Conservation (phyloP, 2,797 vertebrate genomes). For the Melanotaenia maccullochi region DNA sequence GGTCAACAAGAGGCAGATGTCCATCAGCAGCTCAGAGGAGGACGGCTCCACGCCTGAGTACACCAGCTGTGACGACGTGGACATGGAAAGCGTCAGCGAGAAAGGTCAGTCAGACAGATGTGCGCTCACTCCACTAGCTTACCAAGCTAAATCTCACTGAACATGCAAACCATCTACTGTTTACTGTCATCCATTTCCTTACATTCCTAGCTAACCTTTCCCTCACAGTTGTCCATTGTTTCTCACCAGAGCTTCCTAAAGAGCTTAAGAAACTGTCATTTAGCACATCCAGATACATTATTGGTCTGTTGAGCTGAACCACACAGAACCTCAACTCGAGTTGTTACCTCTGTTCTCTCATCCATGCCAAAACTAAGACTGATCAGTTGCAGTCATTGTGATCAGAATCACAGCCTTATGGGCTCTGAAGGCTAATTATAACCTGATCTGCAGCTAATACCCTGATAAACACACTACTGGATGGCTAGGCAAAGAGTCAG, state of each 20-base stretch:
- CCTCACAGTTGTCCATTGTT: background rate
- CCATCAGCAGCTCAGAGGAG: conserved; percentile 99
- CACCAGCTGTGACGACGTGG: conserved; percentile 99
- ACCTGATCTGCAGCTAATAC: conserved; percentile 19
- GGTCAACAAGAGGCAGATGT: conserved; percentile 96
- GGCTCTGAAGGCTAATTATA: conserved; percentile 35
- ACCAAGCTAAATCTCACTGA: conserved; percentile 32
- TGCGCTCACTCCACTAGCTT: conserved; percentile 30
- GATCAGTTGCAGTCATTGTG: background rate
- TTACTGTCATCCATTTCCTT: conserved; percentile 8
- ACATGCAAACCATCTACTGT: conserved; percentile 8
- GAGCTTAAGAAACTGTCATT: background rate
- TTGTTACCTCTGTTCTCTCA: conserved; percentile 6
- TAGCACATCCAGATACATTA: background rate
- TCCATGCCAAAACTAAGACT: conserved; percentile 6
- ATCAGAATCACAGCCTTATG: conserved; percentile 9
- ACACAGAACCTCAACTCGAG: background rate
- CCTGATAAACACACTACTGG: background rate
- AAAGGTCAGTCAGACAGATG: conserved; percentile 88
- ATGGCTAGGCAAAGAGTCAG: background rate
- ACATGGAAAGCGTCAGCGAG: conserved; percentile 98
- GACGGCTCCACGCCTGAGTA: conserved; percentile 98
- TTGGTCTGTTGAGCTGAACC: background rate
- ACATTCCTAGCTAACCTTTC: background rate
- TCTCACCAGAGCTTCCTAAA: background rate